Base-by-base conservation (phyloP, 1,140 invertebrate genomes). In the Penaeus japonicus region DNA sequence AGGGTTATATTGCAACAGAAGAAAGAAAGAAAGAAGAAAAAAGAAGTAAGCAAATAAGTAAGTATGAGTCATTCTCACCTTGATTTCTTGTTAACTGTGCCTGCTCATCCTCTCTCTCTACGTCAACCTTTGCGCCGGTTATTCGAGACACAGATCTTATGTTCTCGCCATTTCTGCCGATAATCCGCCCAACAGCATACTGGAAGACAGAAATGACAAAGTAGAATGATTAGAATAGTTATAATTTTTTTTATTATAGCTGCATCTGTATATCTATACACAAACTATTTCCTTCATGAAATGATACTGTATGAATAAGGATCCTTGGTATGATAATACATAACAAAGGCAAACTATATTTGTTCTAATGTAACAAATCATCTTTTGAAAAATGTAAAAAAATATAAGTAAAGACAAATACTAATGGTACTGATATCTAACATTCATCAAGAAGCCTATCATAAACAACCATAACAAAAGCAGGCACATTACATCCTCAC, bases 91-190 rank as follows among this genome's bases (percentile, higher is more conserved):
- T 85, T 30, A 24, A 77, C 30, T 22, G 24, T 2, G 53, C 4
- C 20, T 53, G 27, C 4, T 88, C 87, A 30, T 88, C 80, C 2
- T 91, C 91, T n/a, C 84, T 82, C 22, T 93, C 93, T 30, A 96
- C 91, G 84, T 92, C 94, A 1, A 96, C 93, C 90, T 95, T 95
- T 0, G 95, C 94, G 70, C 94, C 94, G 24, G 95, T 95, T 4
- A 91, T 90, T 85, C 93, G 93, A 62, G 94, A 94, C 55, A 97
- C 96, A n/a, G 94, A 92, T 85, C 95, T 94, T 84, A 97, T 95
- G 57, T 93, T 94, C 87, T 96, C 95, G 22, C 96, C 96, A 89
- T 94, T 94, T 57, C 94, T 62, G 91, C 95, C 96, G 91, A 96
- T 96, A 53, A 97, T 94, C 91, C 94, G 94, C 7, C 95, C 95